Conservation (phyloP, 2,888 invertebrate genomes). For the Aradus depressus region DNA sequence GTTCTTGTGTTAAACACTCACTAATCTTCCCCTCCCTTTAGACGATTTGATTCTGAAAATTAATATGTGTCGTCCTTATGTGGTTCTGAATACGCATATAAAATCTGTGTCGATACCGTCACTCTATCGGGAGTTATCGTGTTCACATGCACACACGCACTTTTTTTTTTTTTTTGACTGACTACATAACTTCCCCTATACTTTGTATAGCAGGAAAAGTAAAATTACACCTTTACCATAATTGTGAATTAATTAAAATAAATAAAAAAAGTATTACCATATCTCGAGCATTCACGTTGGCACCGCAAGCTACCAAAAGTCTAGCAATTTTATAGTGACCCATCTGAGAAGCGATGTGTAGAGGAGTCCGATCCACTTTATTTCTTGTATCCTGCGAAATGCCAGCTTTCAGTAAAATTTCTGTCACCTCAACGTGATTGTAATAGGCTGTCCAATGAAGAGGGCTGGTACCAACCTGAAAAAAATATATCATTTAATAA, state of each 20-base stretch:
- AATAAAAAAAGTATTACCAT: slow-evolving; percentile 32
- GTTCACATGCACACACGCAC: no score
- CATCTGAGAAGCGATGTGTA: slow-evolving; percentile 79
- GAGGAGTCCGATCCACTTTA: slow-evolving; percentile 82
- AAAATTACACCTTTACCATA: not conserved
- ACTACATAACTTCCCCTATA: no score
- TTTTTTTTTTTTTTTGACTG: no score
- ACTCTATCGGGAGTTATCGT: no score
- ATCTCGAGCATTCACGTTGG: slow-evolving; percentile 62
- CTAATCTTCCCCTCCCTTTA: no score
- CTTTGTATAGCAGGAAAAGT: not conserved
- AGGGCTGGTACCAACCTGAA: slow-evolving; percentile 75
- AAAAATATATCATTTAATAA: slow-evolving; percentile 14
- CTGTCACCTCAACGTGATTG: slow-evolving; percentile 67
- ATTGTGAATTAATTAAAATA: not conserved
- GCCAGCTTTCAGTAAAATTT: slow-evolving; percentile 71
- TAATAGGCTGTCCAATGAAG: slow-evolving; percentile 76
- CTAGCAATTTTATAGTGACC: slow-evolving; percentile 67
- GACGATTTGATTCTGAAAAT: no score
- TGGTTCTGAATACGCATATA: no score
- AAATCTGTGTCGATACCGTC: no score
- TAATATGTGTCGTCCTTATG: no score
- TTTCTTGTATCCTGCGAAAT: slow-evolving; percentile 80
- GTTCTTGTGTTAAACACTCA: no score
- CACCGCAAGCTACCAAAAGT: slow-evolving; percentile 54